A percentile compares a stretch with the other conserved stretches of the same genome.
Evolutionary conservation across 37 sponge, comb jelly and placozoan species (phyloP).

Genomic region (Diacarnus erythraeanus): DNA sequence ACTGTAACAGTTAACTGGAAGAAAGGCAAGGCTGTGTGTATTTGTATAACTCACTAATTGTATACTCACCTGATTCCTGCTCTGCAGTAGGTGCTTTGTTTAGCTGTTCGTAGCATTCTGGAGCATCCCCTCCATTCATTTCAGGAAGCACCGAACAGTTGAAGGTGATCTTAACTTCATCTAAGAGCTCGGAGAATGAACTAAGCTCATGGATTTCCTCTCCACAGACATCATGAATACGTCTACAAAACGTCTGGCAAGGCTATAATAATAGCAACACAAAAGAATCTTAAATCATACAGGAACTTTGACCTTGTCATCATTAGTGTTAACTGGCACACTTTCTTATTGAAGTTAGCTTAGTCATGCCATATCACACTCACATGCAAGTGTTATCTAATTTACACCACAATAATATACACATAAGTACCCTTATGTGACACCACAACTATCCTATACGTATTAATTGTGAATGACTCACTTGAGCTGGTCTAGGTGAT

Average conservation of each 20-base stretch:
- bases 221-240: neutral
- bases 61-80: constrained; percentile 3
- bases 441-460: too few species aligned
- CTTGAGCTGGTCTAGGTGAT: constrained; percentile 7
- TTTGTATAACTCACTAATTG: too few species aligned
- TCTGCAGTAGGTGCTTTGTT: neutral
- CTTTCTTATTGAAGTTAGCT: too few species aligned
- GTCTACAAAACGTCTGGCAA: constrained; percentile 37
- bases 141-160: constrained; percentile 49
- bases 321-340: too few species aligned
- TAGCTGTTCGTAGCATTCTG: constrained; percentile 37
- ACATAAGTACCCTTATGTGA: too few species aligned
- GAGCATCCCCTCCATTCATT: constrained; percentile 25
- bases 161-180: neutral
- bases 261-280: constrained; percentile 26
- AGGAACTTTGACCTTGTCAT: too few species aligned
- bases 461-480: neutral
- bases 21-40: too few species aligned
- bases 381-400: too few species aligned
- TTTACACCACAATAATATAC: too few species aligned
- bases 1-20: constrained; percentile 43
- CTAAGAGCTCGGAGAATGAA: neutral
- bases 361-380: too few species aligned
- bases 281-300: neutral
- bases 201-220: neutral